Conservation (phyloP, 1,140 invertebrate species). For the Aphelenchoides fujianensis region DNA sequence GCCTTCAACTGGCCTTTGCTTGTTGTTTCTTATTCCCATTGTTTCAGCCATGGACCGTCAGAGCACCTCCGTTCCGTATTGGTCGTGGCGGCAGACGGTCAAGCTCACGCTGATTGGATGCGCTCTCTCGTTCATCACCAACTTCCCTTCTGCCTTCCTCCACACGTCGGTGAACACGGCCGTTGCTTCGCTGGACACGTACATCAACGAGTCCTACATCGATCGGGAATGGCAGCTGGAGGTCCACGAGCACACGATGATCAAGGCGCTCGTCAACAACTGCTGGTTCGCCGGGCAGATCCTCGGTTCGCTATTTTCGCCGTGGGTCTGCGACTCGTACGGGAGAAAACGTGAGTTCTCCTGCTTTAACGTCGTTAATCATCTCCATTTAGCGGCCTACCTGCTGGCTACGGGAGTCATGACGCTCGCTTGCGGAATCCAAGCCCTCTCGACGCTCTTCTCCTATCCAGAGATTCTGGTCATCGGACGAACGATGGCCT, state of each 20-base stretch:
- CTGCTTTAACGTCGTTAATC: constrained; percentile 8
- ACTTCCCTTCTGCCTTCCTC: constrained; percentile 51
- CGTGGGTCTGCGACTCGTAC: constrained; percentile 51
- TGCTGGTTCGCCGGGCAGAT: constrained; percentile 62
- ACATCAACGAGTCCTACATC: constrained; percentile 84
- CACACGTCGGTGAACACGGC: constrained; percentile 52
- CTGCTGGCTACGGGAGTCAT: constrained; percentile 55
- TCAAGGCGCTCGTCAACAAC: constrained; percentile 64
- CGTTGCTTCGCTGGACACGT: constrained; percentile 90
- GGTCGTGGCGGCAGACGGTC: constrained; percentile 21
- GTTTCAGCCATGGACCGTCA: no score
- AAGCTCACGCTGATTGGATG: constrained; percentile 49
- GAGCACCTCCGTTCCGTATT: not conserved
- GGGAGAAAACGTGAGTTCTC: constrained; percentile 49
- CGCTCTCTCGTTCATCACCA: constrained; percentile 54
- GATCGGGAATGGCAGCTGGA: constrained; percentile 78
- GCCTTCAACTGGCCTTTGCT: no score
- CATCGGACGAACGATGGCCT: constrained; percentile 52
- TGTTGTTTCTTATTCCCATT: no score
- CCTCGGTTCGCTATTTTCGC: constrained; percentile 53
- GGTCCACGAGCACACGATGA: no score
- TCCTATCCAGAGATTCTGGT: constrained; percentile 54
- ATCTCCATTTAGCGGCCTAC: constrained; percentile 39
- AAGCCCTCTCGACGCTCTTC: constrained; percentile 47
- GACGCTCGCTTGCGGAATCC: constrained; percentile 53